Base-by-base conservation (phyloP, 1,140 invertebrate genomes). In the Bombus difficillimus region DNA sequence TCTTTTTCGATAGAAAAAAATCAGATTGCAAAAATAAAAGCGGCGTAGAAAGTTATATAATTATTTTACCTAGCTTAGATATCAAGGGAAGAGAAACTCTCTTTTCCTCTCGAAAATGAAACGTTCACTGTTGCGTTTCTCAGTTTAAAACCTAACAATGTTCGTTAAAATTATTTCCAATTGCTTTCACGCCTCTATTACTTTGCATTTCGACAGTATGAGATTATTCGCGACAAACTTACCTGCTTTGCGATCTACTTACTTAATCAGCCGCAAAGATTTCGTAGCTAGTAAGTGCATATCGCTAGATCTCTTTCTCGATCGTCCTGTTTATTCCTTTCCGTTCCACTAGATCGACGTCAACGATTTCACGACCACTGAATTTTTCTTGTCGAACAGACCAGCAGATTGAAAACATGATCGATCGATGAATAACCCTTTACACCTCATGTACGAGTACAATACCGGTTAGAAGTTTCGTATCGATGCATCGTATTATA, bases 221-320 rank as follows among this genome's bases (percentile, higher is more conserved):
- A 88, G 68, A 88, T 81, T 82, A 86, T 82, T 68, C 76, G 43
- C 39, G n/a, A 59, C 77, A 87, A 87, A 75, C 86, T 92, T 92
- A 85, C 79, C 81, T 89, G 76, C 78, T 73, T 34, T 57, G 75
- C 90, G 91, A 93, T 90, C 91, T 89, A 87, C 86, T 92, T 92
- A 87, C 75, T 91, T 92, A 92, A 92, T 91, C 88, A 75, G 34
- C 77, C 66, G 77, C 77, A 43, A 81, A 57, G 66, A 34, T 71
- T 72, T 57, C 37, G 57, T 32, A 80, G 69, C 77, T 68, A 32
- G 32, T 72, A 76, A n/a, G 37, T 73, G 22, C 53, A 68, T 74
- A 28, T 85, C 77, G 85, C 59, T 64, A 32, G 85, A 87, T 88
- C 75, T 32, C 62, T 62, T n/a, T n/a, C 28, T 62, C 59, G 64